Conservation (phyloP, 2,888 invertebrate species). For the Nephrotoma appendiculata region DNA sequence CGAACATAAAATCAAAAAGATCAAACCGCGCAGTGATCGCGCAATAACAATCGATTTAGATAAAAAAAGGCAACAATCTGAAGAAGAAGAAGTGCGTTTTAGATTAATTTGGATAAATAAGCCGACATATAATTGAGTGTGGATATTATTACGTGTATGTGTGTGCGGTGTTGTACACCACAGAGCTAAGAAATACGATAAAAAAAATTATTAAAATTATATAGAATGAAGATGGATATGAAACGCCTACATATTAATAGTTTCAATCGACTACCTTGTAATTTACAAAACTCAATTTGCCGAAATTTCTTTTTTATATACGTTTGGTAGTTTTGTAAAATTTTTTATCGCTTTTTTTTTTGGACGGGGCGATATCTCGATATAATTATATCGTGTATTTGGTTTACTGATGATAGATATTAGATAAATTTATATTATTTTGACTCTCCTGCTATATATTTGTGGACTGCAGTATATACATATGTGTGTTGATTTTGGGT, state of each 20-base stretch:
- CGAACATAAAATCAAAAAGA: not conserved
- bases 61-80: not conserved
- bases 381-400: not conserved
- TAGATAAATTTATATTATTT: not conserved
- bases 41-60: not conserved
- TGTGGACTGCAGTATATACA: not conserved
- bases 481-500: too few relatives aligned
- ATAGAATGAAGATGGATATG: not conserved
- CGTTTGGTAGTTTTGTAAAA: not conserved
- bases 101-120: slow-evolving; percentile 4
- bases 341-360: not conserved
- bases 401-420: not conserved
- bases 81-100: not conserved
- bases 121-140: slow-evolving; percentile 4
- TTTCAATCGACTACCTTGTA: slow-evolving; percentile 1
- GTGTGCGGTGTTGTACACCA: not conserved
- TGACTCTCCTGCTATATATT: not conserved
- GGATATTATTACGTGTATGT: not conserved
- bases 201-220: not conserved
- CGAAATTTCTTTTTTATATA: not conserved
- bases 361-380: not conserved
- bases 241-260: slow-evolving; percentile 2
- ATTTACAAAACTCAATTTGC: not conserved
- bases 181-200: not conserved
- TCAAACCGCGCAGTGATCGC: not conserved